Percentiles rank a stretch among this genome's conserved stretches.
These are phyloP conservation scores for Lysandra bellargus DNA, from an alignment of 2,888 invertebrate species.

Conservation along the genomic window DNA sequence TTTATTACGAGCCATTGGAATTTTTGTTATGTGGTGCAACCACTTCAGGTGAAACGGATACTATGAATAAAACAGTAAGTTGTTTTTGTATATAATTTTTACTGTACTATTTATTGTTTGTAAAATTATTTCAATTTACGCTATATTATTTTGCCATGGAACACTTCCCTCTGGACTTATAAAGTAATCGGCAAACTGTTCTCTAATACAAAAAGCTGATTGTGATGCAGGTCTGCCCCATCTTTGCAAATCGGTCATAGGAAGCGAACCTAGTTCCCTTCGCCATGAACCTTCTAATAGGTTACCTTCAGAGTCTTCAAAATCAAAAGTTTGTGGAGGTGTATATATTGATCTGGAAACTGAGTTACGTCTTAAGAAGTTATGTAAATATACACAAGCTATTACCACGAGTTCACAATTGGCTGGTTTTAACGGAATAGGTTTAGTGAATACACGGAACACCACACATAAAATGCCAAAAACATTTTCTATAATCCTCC, in stretches of 20 bases:
- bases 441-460: conserved; percentile 45
- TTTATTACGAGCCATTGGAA: conserved; percentile 40
- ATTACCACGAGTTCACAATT: no score
- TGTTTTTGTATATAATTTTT: conserved; percentile 23
- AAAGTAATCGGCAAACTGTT: conserved; percentile 44
- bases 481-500: conserved; percentile 44
- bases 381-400: no score
- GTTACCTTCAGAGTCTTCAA: no score
- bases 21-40: conserved; percentile 41
- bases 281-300: no score
- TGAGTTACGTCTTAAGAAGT: no score
- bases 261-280: no score
- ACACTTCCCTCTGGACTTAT: conserved; percentile 42
- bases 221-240: conserved; percentile 42
- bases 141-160: conserved; percentile 38
- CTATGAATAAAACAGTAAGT: conserved; percentile 33
- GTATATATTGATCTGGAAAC: no score
- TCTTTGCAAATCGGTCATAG: no score
- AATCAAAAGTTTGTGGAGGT: no score
- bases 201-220: conserved; percentile 42
- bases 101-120: conserved; percentile 21
- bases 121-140: conserved; percentile 28
- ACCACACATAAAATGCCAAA: conserved; percentile 43
- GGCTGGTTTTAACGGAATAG: conserved; percentile 44
- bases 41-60: conserved; percentile 34